Evolutionary conservation across 2,888 invertebrate genomes (phyloP), one percentile per base, ranked within the genome.

Genomic region (Timema cristinae): DNA sequence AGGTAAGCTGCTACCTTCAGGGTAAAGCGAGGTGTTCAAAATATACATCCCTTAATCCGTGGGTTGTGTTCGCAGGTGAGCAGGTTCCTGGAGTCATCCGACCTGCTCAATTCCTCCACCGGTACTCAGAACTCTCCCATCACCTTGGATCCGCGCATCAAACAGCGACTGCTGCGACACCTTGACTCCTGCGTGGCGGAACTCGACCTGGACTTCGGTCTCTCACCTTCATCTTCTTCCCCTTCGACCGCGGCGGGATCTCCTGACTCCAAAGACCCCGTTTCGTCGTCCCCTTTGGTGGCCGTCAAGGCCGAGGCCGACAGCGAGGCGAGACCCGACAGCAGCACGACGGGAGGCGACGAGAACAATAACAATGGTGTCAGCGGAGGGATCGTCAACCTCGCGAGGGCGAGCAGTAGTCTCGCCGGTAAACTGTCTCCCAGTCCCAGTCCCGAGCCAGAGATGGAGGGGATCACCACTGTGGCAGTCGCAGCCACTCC

Each of bases 151-250:
- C 82, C 85, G 1, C 86, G 86, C 2, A 84, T 87, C 15, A 85
- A 87, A 73, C 88, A 88, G 77, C 81, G 88, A 70, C 81, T 89
- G 50, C 80, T 88, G 5, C 83, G 87, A 54, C 88, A 89, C 78
- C 79, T 89, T 76, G 87, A 88, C 77, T 85, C 85, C 76, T 88
- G 88, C 79, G 85, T 87, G n/a, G 83, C 86, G 0, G 88, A 88
- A 78, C 84, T 88, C 32, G 88, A 88, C 77, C 80, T 87, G 72
- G 87, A 88, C 78, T 83, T 87, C 69, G 85, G 86, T 15, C 73
- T 76, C 69, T 68, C 79, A 81, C 63, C 82, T 81, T 49, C 82
- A 76, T 80, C 81, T 49, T 69, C 69, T 15, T 70, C 70, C 15
- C 69, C 75, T 7, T 77, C 70, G 15, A 49, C 72, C n/a, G 68